Evolutionary conservation across 2,113 vertebrate genomes (phyloP), one percentile per base, ranked within the genome.

Genomic region (Amphilophus citrinellus): DNA sequence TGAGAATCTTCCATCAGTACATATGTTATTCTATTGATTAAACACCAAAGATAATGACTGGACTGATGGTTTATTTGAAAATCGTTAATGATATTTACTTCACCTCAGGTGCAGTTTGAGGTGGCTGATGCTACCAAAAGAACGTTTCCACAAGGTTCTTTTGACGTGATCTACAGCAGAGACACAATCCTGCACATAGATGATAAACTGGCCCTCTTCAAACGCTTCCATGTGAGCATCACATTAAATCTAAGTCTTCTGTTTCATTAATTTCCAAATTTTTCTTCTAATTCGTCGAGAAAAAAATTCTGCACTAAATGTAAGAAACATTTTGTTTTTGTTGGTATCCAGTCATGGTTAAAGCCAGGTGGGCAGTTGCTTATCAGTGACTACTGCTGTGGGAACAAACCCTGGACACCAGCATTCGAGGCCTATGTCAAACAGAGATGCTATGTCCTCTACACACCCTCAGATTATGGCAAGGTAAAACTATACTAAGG

Each of bases 301-400:
- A 53, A 53, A 53, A 73, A 4, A 73, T 5, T 0, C 44, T n/a
- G 27, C 32, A 60, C 56, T 60, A 35, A 56, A 10, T 14, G 10
- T 50, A 53, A 24, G 0, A 14, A 10, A 65, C 5, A 27, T 42
- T 58, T 61, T 50, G 4, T 73, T 63, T 30, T 10, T 44, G n/a
- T 68, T 73, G 66, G 13, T 73, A 60, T 80, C 7, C 76, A 97
- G 97, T 94, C 90, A 2, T 97, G 97, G 97, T 83, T 97, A 83
- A 97, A 96, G 63, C 95, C 96, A 0, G 96, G 96, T 0, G 97
- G 97, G 0, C 94, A 95, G 86, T 76, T 97, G 42, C 92, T 97
- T 15, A 96, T 97, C 88, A 97, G 94, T 42, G 97, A 97, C 77
- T 97, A 97, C 90, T 97, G 97, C 87, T 97, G 97, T 78, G 97